Evolutionary conservation across 2,113 vertebrate genomes (phyloP).

Genomic region (Cettia cetti): DNA sequence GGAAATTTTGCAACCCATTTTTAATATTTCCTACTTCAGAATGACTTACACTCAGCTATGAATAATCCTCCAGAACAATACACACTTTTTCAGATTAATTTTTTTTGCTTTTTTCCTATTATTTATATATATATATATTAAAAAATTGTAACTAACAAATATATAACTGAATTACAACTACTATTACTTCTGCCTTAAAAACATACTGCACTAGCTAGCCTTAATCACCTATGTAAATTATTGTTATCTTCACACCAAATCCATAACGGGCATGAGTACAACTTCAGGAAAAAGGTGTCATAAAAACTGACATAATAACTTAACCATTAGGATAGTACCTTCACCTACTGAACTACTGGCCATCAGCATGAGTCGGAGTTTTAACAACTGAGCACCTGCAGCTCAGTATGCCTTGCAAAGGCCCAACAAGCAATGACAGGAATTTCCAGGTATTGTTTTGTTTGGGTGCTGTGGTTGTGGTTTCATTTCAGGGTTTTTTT

Average conservation of each 20-base stretch:
- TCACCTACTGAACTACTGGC: background rate
- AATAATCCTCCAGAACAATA: background rate
- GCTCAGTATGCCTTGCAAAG: background rate
- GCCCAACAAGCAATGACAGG: background rate
- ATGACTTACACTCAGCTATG: fast-evolving
- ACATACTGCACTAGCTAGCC: background rate
- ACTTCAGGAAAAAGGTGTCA: background rate
- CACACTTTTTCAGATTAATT: background rate
- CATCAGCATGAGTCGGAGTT: background rate
- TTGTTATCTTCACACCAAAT: background rate
- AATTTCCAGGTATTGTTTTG: background rate
- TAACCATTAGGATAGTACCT: background rate
- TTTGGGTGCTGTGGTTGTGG: background rate
- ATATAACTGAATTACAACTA: background rate
- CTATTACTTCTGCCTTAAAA: background rate
- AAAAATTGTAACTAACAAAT: background rate
- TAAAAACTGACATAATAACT: background rate
- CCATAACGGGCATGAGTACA: background rate
- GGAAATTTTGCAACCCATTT: background rate
- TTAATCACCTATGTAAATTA: background rate
- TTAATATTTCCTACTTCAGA: background rate
- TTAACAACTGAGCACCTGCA: background rate
- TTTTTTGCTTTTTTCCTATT: background rate
- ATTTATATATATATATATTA: background rate
- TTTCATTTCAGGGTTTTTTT: background rate